Evolutionary conservation across 2,797 vertebrate genomes (phyloP).

Genomic region (Psittacula derbiana): DNA sequence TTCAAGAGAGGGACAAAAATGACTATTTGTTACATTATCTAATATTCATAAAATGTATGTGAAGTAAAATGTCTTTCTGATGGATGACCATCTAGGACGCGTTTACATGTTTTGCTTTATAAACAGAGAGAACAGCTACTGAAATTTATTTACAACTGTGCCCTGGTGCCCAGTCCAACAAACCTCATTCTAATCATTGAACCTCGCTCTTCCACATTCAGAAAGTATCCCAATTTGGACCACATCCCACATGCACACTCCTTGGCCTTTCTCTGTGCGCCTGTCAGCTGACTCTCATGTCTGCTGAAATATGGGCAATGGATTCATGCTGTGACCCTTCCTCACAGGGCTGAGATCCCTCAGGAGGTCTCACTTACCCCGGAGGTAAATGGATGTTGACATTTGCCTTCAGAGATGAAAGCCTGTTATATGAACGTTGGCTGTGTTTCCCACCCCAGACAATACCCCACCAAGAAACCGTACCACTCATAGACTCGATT

Average conservation of each 20-base stretch:
- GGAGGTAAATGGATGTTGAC: conserved; percentile 39
- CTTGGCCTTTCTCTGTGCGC: background rate
- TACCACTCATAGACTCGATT: background rate
- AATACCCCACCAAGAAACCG: background rate
- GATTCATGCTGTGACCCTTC: background rate
- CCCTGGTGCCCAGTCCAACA: background rate
- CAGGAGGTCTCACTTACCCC: conserved; percentile 37
- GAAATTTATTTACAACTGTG: background rate
- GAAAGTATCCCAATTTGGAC: background rate
- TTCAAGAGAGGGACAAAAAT: conserved; percentile 41
- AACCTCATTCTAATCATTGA: background rate
- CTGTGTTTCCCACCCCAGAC: background rate
- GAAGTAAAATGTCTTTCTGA: conserved; percentile 40
- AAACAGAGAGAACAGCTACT: background rate
- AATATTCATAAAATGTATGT: conserved; percentile 33
- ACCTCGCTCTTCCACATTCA: background rate
- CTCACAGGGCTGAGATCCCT: background rate
- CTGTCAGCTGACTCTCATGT: background rate
- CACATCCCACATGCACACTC: background rate
- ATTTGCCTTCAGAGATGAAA: conserved; percentile 43
- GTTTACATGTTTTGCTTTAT: conserved; percentile 5
- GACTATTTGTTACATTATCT: conserved; percentile 58
- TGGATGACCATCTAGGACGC: background rate
- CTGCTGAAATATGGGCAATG: background rate
- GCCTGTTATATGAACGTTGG: background rate